phyloP scores from a whole-genome alignment of 30 jellyfish, hydroid and myxozoan genomes.

The Turritopsis dohrnii region DNA sequence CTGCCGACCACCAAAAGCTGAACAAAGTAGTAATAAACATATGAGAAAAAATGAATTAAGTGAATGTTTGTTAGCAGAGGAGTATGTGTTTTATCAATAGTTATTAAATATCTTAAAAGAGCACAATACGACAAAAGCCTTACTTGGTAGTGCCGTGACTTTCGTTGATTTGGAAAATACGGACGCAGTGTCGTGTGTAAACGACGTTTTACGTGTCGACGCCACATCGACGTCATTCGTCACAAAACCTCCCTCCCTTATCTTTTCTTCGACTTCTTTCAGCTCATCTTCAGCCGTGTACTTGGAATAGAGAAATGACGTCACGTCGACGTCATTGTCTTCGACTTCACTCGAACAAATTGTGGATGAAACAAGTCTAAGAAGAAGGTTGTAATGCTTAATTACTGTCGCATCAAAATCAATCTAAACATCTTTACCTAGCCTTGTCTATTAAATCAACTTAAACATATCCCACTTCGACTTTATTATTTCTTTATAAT shows the following conservation, averaged over 20 bases:
- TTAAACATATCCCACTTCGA: too few species aligned
- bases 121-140: background rate
- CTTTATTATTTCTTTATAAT: too few species aligned
- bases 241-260: background rate
- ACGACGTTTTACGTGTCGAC: background rate
- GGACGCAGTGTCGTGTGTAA: background rate
- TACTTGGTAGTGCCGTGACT: background rate
- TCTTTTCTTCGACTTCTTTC: background rate
- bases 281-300: background rate
- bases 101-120: too few species aligned
- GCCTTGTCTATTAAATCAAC: too few species aligned
- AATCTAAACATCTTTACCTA: too few species aligned
- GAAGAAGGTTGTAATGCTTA: too few species aligned
- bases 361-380: background rate
- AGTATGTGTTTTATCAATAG: too few species aligned
- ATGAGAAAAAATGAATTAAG: background rate
- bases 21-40: too few species aligned
- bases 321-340: background rate
- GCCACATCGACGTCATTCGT: background rate
- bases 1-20: background rate
- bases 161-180: background rate
- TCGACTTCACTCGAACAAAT: constrained; percentile 1
- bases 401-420: background rate
- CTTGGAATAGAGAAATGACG: constrained; percentile 1
- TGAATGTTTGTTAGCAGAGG: too few species aligned